phyloP scores from a whole-genome alignment of 2,797 vertebrate species.

The Erithacus rubecula region DNA sequence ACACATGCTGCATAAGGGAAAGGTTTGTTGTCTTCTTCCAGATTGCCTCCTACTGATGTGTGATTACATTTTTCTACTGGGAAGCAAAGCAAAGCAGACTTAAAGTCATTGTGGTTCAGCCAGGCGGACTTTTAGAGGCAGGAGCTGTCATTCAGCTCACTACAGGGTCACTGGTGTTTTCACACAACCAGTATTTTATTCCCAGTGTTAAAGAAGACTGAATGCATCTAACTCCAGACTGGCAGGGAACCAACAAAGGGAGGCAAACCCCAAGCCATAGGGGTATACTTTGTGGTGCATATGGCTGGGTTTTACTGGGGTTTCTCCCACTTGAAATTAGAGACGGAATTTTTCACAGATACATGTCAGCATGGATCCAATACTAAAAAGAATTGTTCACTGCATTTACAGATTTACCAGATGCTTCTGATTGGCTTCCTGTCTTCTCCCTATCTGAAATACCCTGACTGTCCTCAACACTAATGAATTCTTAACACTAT shows the following conservation, averaged over 20 bases:
- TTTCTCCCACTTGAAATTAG: not conserved
- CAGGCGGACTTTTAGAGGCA: not conserved
- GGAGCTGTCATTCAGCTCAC: not conserved
- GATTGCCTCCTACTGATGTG: not conserved
- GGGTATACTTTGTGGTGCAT: not conserved
- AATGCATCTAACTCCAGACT: not conserved
- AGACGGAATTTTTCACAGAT: not conserved
- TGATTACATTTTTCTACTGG: not conserved
- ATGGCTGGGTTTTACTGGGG: not conserved
- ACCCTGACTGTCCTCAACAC: not conserved
- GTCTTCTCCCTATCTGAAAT: not conserved
- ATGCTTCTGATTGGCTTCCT: not conserved
- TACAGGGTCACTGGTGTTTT: not conserved
- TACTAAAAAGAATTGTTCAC: not conserved
- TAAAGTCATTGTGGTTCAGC: not conserved
- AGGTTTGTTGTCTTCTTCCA: not conserved
- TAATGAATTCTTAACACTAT: not conserved
- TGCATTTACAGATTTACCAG: not conserved
- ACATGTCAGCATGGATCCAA: not conserved
- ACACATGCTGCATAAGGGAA: not conserved
- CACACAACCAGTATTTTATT: not conserved
- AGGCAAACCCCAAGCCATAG: not conserved
- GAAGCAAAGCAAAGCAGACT: slow-evolving; percentile 3
- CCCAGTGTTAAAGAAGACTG: not conserved
- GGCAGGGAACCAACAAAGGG: not conserved